Base-by-base conservation (phyloP, 2,888 invertebrate species). In the Podotricha telesiphe region DNA sequence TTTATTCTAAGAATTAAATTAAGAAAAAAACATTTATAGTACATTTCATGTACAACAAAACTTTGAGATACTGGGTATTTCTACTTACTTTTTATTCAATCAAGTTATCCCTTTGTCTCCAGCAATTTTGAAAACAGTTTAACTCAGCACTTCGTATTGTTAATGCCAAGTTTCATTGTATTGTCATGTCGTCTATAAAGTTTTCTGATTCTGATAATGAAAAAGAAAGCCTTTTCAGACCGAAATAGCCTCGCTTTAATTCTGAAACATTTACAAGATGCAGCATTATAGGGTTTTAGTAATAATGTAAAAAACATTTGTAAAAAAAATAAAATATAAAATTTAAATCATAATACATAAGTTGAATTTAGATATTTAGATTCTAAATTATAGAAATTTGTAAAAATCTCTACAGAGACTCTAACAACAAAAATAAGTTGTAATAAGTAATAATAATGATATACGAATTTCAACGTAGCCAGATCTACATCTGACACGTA, bases 121-220 rank as follows among this genome's bases (percentile, higher is more conserved):
- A 62, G 15, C 20, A 22, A 66, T 58, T 58, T 59, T 61, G 28
- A 59, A 53, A 53, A 61, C 51, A 61, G 61, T 67, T 67, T 61
- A 62, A 62, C 45, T 67, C 58, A 45, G 53, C 61, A 67, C 45
- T 59, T 47, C 50, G 4, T 58, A 62, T 61, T 67, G 51, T 67
- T 67, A 53, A 17, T 40, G 20, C 50, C 48, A 62, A 62, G 61
- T 62, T 62, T 15, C 48, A 34, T 62, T 62, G 48, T 48, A 62
- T 62, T 62, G 61, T 67, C 45, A 34, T 51, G 22, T 42, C 56
- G 48, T 61, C 53, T 53, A 61, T 61, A 62, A 67, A 67, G 34
- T 67, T 67, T n/a, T n/a, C n/a, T n/a, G n/a, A n/a, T n/a, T 67
- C 34, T 62, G 34, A 48, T 34, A 61, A 61, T 67, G 45, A 37